Conservation (phyloP, 2,113 vertebrate species). For the Mus pahari region DNA sequence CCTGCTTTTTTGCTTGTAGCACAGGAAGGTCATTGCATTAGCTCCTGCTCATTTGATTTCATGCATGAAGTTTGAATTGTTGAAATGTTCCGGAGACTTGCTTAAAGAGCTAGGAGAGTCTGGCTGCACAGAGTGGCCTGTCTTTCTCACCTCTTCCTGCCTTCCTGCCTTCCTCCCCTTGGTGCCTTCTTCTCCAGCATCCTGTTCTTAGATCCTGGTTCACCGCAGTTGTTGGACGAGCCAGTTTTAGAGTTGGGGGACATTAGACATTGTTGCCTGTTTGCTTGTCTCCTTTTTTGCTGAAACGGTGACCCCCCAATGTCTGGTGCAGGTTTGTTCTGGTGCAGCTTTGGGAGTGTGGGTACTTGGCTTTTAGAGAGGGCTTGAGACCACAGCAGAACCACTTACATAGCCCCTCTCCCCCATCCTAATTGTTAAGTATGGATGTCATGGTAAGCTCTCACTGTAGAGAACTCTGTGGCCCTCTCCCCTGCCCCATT, state of each 20-base stretch:
- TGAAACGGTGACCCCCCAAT: conserved; percentile 65
- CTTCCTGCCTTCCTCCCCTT: not conserved
- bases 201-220: conserved; percentile 73
- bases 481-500: conserved; percentile 57
- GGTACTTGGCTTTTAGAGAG: conserved; percentile 64
- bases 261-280: conserved; percentile 67
- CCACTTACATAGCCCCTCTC: conserved; percentile 62
- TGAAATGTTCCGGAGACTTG: conserved; percentile 60
- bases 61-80: conserved; percentile 67
- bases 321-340: conserved; percentile 69
- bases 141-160: conserved; percentile 37
- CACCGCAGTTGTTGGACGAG: conserved; percentile 59
- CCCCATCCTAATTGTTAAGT: conserved; percentile 55
- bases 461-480: conserved; percentile 79
- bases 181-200: conserved; percentile 58
- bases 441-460: conserved; percentile 72
- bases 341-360: conserved; percentile 72
- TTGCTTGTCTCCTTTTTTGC: conserved; percentile 64
- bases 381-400: conserved; percentile 32
- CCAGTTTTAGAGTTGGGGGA: conserved; percentile 60
- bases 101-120: not conserved
- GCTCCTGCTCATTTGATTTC: conserved; percentile 70
- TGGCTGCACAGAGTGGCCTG: conserved; percentile 51
- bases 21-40: conserved; percentile 27
- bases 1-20: conserved; percentile 10